Evolutionary conservation across 2,888 invertebrate genomes (phyloP).

Genomic region (Dicyrtoma fusca): DNA sequence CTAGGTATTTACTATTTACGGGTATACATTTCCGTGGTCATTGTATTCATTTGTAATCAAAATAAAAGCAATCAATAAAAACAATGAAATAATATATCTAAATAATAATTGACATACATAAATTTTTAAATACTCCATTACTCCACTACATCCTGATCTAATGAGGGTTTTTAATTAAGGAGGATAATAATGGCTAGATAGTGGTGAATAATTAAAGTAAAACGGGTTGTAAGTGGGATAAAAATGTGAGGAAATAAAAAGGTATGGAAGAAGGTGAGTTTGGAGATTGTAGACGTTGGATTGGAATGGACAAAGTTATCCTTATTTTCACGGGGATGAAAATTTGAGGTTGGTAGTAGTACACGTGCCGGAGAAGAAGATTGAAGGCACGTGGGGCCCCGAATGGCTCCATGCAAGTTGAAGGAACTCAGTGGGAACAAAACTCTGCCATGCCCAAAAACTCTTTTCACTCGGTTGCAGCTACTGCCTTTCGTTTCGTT

Average conservation of each 20-base stretch:
- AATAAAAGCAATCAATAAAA: no score
- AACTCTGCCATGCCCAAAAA: slow-evolving; percentile 37
- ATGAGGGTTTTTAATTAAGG: no score
- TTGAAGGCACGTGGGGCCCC: slow-evolving; percentile 43
- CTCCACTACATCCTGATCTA: no score
- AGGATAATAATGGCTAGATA: no score
- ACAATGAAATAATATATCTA: no score
- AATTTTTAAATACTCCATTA: no score
- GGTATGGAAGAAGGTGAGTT: background rate
- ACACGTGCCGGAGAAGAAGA: slow-evolving; percentile 43
- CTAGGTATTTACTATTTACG: no score
- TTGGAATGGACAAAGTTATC: slow-evolving; percentile 14
- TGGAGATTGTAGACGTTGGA: background rate
- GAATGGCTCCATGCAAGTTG: slow-evolving; percentile 38
- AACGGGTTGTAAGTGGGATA: no score
- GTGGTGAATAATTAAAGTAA: no score
- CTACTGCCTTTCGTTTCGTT: slow-evolving; percentile 8
- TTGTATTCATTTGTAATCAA: no score
- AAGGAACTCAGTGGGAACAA: slow-evolving; percentile 41
- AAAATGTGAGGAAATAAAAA: background rate
- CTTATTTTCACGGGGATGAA: slow-evolving; percentile 29
- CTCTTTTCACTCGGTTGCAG: slow-evolving; percentile 7
- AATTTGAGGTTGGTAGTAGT: slow-evolving; percentile 21
- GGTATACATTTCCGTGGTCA: no score
- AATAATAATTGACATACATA: no score